phyloP scores from a whole-genome alignment of 2,888 invertebrate species.

The Thera britannica region DNA sequence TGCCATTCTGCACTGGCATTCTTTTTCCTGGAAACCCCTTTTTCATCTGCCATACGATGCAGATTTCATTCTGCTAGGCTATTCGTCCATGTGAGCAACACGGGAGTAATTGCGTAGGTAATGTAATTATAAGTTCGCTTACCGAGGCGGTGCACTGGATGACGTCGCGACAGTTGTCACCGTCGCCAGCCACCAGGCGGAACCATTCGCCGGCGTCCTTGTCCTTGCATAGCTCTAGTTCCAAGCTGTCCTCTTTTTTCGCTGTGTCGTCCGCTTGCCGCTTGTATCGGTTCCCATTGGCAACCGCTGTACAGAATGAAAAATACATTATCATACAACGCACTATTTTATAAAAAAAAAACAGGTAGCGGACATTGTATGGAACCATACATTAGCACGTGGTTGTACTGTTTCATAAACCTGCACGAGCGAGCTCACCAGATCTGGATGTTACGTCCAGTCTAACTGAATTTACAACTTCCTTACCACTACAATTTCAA shows the following conservation, averaged over 20 bases:
- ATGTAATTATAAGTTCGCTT: constrained; percentile 62
- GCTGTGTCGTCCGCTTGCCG: constrained; percentile 87
- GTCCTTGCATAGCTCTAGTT: constrained; percentile 95
- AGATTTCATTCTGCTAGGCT: not conserved
- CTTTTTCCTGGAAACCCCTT: constrained; percentile 6
- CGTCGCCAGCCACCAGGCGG: constrained; percentile 94
- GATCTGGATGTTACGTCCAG: constrained; percentile 23
- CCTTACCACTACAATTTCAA: constrained; percentile 24
- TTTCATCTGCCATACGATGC: not conserved
- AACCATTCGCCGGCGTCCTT: constrained; percentile 98
- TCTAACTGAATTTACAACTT: constrained; percentile 15
- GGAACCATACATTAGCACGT: not conserved
- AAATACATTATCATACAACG: constrained; percentile 43
- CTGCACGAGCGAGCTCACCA: constrained; percentile 17
- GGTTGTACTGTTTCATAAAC: not conserved
- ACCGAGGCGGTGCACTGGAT: constrained; percentile 97
- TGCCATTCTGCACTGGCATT: constrained; percentile 31
- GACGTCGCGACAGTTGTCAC: constrained; percentile 97
- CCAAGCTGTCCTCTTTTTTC: constrained; percentile 95
- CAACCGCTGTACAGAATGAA: constrained; percentile 65
- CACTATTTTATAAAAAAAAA: not conserved
- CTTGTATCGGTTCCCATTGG: constrained; percentile 84
- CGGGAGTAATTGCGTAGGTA: not conserved
- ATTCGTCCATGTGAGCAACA: not conserved
- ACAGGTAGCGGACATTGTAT: too few species aligned